These are phyloP conservation scores for Cataglyphis altisquamis DNA, from an alignment of 2,888 invertebrate species.

Conservation along the genomic window DNA sequence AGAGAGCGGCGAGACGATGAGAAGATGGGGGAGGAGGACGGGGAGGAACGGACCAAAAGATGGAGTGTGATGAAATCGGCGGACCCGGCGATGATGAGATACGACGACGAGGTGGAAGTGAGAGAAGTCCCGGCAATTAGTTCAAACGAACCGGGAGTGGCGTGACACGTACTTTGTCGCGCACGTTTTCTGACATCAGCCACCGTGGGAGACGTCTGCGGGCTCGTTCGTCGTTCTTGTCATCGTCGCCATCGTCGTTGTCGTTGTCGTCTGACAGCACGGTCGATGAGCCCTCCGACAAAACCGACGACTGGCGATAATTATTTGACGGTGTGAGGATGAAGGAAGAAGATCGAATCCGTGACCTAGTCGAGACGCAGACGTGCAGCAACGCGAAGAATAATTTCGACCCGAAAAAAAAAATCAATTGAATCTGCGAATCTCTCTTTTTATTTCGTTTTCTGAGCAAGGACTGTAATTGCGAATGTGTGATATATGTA, in stretches of 20 bases:
- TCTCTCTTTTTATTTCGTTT: constrained; percentile 18
- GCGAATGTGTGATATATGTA: not conserved
- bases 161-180: constrained; percentile 85
- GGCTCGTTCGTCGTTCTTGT: constrained; percentile 48
- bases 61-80: constrained; percentile 76
- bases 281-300: constrained; percentile 23
- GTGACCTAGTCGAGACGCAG: constrained; percentile 36
- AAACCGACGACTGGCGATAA: constrained; percentile 56
- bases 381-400: constrained; percentile 53
- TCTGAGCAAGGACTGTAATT: not conserved
- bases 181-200: constrained; percentile 81
- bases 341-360: constrained; percentile 48
- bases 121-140: constrained; percentile 79
- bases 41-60: constrained; percentile 63
- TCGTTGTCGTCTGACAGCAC: constrained; percentile 21
- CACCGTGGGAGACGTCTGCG: constrained; percentile 74
- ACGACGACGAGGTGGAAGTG: constrained; percentile 52
- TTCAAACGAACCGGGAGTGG: constrained; percentile 83
- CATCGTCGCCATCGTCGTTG: constrained; percentile 33
- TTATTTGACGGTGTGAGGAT: constrained; percentile 55
- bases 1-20: constrained; percentile 20
- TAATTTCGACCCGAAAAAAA: constrained; percentile 47
- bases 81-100: constrained; percentile 71
- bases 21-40: constrained; percentile 4
- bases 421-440: constrained; percentile 60